Percentiles rank a stretch among this genome's conserved stretches.
phyloP scores from a whole-genome alignment of 2,888 invertebrate genomes.

The Adineta ricciae region DNA sequence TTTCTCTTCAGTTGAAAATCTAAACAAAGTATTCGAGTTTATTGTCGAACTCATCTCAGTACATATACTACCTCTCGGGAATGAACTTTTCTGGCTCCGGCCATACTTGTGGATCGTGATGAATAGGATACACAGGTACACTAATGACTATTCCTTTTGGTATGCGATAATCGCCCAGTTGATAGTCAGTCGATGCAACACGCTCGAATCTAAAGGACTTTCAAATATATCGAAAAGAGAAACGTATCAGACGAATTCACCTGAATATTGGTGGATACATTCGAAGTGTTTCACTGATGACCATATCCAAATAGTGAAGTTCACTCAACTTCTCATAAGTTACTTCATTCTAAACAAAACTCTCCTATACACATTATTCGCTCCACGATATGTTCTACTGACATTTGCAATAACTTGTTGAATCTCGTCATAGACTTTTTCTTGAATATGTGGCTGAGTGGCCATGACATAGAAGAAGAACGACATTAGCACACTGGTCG shows the following conservation, averaged over 20 bases:
- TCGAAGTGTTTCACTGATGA: slow-evolving; percentile 30
- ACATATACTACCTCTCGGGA: slow-evolving; percentile 34
- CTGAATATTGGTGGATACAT: slow-evolving; percentile 25
- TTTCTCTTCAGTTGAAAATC: neutral
- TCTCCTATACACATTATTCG: neutral
- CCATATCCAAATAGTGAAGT: slow-evolving; percentile 23
- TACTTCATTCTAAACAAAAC: neutral
- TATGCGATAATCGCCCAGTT: slow-evolving; percentile 22
- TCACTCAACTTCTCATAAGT: slow-evolving; percentile 10
- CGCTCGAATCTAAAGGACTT: slow-evolving; percentile 2
- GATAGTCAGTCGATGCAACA: slow-evolving; percentile 19
- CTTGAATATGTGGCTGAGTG: slow-evolving; percentile 22
- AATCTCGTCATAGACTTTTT: slow-evolving; percentile 26
- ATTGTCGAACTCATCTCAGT: neutral
- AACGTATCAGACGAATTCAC: neutral
- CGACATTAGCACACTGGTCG: slow-evolving; percentile 13
- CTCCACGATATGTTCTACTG: neutral
- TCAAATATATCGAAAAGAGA: neutral
- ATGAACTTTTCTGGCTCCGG: slow-evolving; percentile 36
- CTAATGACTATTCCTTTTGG: slow-evolving; percentile 33
- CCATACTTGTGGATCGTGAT: slow-evolving; percentile 35
- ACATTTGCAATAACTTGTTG: slow-evolving; percentile 21
- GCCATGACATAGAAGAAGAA: slow-evolving; percentile 26
- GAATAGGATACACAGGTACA: slow-evolving; percentile 34
- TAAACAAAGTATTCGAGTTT: neutral